phyloP scores from a whole-genome alignment of 2,888 invertebrate species.

The Sceliomorpha sp. region DNA sequence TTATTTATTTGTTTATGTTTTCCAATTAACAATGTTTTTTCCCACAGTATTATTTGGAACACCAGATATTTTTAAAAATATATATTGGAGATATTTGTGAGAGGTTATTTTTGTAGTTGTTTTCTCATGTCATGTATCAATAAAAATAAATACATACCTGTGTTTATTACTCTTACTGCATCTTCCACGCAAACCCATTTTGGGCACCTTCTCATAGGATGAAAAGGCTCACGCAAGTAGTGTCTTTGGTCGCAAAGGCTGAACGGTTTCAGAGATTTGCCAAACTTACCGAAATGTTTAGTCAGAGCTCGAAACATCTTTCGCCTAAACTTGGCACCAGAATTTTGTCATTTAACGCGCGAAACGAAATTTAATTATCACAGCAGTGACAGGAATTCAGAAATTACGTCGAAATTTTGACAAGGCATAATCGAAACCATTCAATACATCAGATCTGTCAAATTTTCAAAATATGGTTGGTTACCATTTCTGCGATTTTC shows the following conservation, averaged over 20 bases:
- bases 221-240: slow-evolving; percentile 65
- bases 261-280: slow-evolving; percentile 51
- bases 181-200: slow-evolving; percentile 74
- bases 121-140: too few species aligned
- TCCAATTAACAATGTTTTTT: slow-evolving; percentile 81
- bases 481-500: slow-evolving; percentile 53
- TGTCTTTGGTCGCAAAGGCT: slow-evolving; percentile 51
- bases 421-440: slow-evolving; percentile 60
- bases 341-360: background rate
- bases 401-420: slow-evolving; percentile 56
- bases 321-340: background rate
- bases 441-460: slow-evolving; percentile 43
- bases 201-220: slow-evolving; percentile 70
- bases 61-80: slow-evolving; percentile 5
- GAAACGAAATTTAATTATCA: background rate
- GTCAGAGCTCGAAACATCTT: slow-evolving; percentile 62
- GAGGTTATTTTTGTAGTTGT: too few species aligned
- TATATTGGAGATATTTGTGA: too few species aligned
- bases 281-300: slow-evolving; percentile 44
- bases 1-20: too few species aligned
- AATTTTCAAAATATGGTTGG: slow-evolving; percentile 29
- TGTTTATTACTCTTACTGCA: slow-evolving; percentile 70
- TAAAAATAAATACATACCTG: too few species aligned
- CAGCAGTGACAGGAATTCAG: slow-evolving; percentile 17
- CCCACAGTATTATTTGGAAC: slow-evolving; percentile 4